Evolutionary conservation across 1,140 invertebrate genomes (phyloP).

Genomic region (Hormaphis cornu): DNA sequence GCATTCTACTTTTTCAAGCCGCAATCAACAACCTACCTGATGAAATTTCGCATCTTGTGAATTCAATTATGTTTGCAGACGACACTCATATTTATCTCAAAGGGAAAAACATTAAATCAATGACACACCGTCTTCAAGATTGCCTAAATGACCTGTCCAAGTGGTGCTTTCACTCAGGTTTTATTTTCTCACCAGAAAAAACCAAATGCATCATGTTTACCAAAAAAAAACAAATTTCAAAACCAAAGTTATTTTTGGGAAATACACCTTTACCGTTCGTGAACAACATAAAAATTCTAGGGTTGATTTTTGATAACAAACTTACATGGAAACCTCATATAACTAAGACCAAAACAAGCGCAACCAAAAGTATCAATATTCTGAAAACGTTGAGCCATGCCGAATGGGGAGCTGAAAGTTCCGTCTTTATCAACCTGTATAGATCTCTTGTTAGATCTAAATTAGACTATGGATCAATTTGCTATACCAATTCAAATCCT

Average conservation of each 20-base stretch:
- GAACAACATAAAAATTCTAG: not conserved
- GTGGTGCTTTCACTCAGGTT: not conserved
- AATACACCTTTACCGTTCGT: not conserved
- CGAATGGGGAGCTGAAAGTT: not conserved
- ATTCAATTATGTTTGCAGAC: not conserved
- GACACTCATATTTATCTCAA: not conserved
- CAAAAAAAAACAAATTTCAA: not conserved
- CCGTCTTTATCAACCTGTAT: not conserved
- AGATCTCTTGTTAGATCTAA: conserved; percentile 1
- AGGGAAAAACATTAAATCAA: not conserved
- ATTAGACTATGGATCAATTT: conserved; percentile 15
- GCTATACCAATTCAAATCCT: not conserved
- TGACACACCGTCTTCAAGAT: not conserved
- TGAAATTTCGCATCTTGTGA: not conserved
- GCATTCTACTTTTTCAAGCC: too few relatives aligned
- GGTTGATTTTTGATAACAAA: conserved; percentile 4
- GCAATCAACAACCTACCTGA: not conserved
- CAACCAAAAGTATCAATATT: conserved; percentile 8
- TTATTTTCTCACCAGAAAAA: conserved; percentile 13
- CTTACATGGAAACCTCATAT: conserved; percentile 1
- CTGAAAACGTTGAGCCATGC: conserved; percentile 3
- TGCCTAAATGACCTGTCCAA: not conserved
- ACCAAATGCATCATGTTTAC: not conserved
- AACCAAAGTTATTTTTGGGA: not conserved
- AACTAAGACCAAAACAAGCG: not conserved